These are phyloP conservation scores for Pinna nobilis DNA, from an alignment of 1,140 invertebrate species.

Conservation along the genomic window DNA sequence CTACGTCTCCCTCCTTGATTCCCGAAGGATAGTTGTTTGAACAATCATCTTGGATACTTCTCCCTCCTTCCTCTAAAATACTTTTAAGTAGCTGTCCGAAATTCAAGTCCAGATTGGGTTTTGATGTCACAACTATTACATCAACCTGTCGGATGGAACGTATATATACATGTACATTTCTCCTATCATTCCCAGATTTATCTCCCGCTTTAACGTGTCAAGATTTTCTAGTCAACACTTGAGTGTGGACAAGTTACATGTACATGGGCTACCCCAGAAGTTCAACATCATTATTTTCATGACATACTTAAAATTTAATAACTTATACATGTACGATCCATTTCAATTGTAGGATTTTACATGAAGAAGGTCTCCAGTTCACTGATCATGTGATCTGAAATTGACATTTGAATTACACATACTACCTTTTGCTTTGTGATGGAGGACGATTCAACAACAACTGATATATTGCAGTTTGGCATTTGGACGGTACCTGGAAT, in stretches of 20 bases:
- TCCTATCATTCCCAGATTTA: no score
- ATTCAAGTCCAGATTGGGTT: slow-evolving; percentile 16
- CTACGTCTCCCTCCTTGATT: slow-evolving; percentile 9
- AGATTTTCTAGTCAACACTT: neutral
- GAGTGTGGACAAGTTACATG: neutral
- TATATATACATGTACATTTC: no score
- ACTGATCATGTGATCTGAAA: neutral
- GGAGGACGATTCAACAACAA: slow-evolving; percentile 1
- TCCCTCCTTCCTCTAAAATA: slow-evolving; percentile 11
- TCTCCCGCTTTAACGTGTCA: no score
- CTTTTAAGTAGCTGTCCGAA: neutral
- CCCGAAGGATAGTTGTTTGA: slow-evolving; percentile 12
- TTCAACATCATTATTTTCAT: neutral
- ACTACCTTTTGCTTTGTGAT: slow-evolving; percentile 14
- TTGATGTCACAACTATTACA: slow-evolving; percentile 8
- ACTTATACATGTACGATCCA: neutral
- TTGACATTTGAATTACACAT: neutral
- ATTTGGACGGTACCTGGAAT: neutral
- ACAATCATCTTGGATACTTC: neutral
- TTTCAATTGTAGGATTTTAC: neutral
- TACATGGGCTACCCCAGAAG: neutral
- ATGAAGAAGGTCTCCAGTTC: neutral
- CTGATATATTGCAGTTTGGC: neutral
- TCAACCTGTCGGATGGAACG: no score
- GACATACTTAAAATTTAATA: neutral